A percentile compares a stretch with the other conserved stretches of the same genome.
phyloP scores from a whole-genome alignment of 1,140 invertebrate genomes.

The Procambarus clarkii region DNA sequence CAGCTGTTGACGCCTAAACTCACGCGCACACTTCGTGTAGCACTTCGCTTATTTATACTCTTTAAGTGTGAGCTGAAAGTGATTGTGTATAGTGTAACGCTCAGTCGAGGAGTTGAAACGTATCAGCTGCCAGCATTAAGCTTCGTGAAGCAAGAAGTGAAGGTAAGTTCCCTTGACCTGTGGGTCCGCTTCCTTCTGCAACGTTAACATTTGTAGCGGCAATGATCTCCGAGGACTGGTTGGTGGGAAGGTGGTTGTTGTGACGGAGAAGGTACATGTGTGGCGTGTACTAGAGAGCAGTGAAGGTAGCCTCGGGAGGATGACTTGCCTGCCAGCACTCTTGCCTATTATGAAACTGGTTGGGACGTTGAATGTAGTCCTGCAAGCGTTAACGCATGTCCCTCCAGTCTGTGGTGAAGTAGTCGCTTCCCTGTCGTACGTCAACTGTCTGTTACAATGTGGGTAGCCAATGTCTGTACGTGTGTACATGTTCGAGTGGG shows the following conservation, averaged over 20 bases:
- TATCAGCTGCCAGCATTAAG: background rate
- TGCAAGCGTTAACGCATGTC: no score
- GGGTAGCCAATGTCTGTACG: no score
- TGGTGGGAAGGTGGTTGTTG: background rate
- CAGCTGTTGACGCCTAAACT: background rate
- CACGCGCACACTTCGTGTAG: background rate
- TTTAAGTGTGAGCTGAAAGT: background rate
- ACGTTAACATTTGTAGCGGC: background rate
- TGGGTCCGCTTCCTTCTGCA: background rate
- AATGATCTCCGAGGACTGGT: background rate
- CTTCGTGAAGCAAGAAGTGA: background rate
- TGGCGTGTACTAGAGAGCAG: background rate
- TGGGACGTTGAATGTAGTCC: background rate
- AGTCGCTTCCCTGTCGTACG: no score
- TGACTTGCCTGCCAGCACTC: background rate
- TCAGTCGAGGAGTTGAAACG: background rate
- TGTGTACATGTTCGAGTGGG: no score
- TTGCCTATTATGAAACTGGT: background rate
- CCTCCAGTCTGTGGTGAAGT: no score
- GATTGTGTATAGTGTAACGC: background rate
- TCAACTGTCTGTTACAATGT: no score
- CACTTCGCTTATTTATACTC: background rate
- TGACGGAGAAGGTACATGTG: background rate
- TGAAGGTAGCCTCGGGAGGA: background rate
- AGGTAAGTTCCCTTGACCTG: background rate